Evolutionary conservation across 2,888 invertebrate genomes (phyloP).

Genomic region (Drosophila austrosaltans): DNA sequence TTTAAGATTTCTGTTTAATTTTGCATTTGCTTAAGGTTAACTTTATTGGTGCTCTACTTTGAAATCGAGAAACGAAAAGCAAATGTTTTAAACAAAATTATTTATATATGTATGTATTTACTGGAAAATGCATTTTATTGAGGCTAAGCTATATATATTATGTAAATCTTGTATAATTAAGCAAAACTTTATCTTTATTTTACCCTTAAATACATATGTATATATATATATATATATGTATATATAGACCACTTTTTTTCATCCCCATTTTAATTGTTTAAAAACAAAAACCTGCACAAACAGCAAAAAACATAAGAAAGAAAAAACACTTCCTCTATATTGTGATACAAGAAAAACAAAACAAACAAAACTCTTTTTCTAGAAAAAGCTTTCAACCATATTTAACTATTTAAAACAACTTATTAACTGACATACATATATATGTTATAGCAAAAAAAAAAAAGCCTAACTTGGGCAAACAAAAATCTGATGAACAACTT

Average conservation of each 20-base stretch:
- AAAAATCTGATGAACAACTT: not conserved
- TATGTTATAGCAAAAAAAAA: not conserved
- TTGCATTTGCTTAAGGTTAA: slow-evolving; percentile 67
- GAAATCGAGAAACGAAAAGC: slow-evolving; percentile 42
- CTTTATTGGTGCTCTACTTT: slow-evolving; percentile 68
- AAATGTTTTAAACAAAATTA: slow-evolving; percentile 31
- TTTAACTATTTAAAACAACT: slow-evolving; percentile 47
- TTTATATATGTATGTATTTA: slow-evolving; percentile 48
- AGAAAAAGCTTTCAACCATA: slow-evolving; percentile 69
- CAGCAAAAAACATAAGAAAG: slow-evolving; percentile 40
- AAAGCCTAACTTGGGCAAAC: not conserved
- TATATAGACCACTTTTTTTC: not conserved
- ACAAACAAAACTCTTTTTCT: slow-evolving; percentile 60
- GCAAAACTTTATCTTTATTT: slow-evolving; percentile 17
- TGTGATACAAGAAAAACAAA: slow-evolving; percentile 57
- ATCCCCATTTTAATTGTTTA: not conserved
- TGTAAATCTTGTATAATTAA: slow-evolving; percentile 21
- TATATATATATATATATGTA: slow-evolving; percentile 29
- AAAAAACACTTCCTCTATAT: slow-evolving; percentile 79
- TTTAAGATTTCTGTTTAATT: slow-evolving; percentile 27
- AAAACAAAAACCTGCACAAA: slow-evolving; percentile 32
- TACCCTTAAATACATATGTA: not conserved
- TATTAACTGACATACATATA: slow-evolving; percentile 47
- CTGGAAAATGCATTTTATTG: slow-evolving; percentile 45
- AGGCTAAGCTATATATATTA: slow-evolving; percentile 43